Evolutionary conservation across 2,113 vertebrate species (phyloP), one percentile per base, ranked within the genome.

Genomic region (Herpetotheres cachinnans): DNA sequence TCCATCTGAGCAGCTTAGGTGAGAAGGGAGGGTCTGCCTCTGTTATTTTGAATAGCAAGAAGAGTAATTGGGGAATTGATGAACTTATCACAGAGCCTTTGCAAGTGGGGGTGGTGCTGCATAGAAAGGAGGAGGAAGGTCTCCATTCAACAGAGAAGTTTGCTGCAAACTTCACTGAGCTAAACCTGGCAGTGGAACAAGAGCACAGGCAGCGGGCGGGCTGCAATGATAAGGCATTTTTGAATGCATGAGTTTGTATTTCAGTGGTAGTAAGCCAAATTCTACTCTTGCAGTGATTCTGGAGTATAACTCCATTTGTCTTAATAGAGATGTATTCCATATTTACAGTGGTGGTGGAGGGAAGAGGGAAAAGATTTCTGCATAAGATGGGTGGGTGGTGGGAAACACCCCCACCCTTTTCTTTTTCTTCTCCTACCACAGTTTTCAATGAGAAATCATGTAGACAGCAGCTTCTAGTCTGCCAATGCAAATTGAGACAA

Each of bases 401-500:
- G 65, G 42, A 70, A 76, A 52, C 71, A 84, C 17, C 9, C 1
- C 3, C 9, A n/a, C n/a, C 7, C 9, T 21, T 4, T 29, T 7
- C 24, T 36, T 54, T 50, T 40, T 52, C 29, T 74, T 78, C 21
- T 77, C 15, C 56, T 52, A 42, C 65, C 29, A 42, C 27, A 50
- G 14, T 93, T 90, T 95, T 91, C 82, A 94, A 7, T 71, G 55
- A 94, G 67, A 82, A 92, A 70, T 86, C 40, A 34, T 77, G 73
- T 44, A 82, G 78, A 61, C 71, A 90, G 76, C 38, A 72, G 90
- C 88, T 95, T 80, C 86, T 32, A 72, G 59, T 74, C 83, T 95
- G 80, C 87, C 79, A 88, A 27, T 71, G 89, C 88, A 96, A 96
- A 97, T 86, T 92, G 85, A 96, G 91, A 94, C 91, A 95, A 95